Evolutionary conservation across 1,140 invertebrate species (phyloP), one percentile per base, ranked within the genome.

Genomic region (Pinna nobilis): DNA sequence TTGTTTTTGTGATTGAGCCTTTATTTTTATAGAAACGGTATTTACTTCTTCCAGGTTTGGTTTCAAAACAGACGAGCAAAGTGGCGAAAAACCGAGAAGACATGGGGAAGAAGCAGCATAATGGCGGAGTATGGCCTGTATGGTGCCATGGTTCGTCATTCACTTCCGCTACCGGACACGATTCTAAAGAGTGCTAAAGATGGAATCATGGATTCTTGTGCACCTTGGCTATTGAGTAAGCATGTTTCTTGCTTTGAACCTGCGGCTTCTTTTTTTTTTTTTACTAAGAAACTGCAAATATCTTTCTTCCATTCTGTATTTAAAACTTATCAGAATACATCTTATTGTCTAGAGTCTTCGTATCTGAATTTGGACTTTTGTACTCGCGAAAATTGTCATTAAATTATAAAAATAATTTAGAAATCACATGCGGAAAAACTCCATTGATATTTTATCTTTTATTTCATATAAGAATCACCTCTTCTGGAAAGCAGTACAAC

Each of bases 1-100:
- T 11, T 53, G 15, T 51, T 11, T 51, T n/a, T 51, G 23, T 13
- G 9, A 11, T 23, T 51, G 18, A 51, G 50, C 0, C 15, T 32
- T 32, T 33, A 33, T 13, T n/a, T 33, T 15, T 13, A 3, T 15
- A 47, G 18, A 51, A 33, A 35, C 1, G 7, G 32, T 35, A 50
- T 51, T 3, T 51, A 11, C 15, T 20, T 41, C 2, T 63, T 41
- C 80, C 91, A 99, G 97, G 98, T 99, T 1, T 99, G 98, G 98
- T 99, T 99, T 90, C 97, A 99, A 91, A 99, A 99, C 88, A 92
- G 98, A 33, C 92, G 98, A 70, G 98, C 98, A 80, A 99, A 99
- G 89, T 99, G 98, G 98, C 93, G 98, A 55, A 99, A 99, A 89
- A 99, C 97, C 25, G 97, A 99, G 90, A 99, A 99, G 89, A 98